Percentiles rank a stretch among this genome's conserved stretches.
Conservation (phyloP, 2,797 vertebrate species). For the Sibirionetta formosa region DNA sequence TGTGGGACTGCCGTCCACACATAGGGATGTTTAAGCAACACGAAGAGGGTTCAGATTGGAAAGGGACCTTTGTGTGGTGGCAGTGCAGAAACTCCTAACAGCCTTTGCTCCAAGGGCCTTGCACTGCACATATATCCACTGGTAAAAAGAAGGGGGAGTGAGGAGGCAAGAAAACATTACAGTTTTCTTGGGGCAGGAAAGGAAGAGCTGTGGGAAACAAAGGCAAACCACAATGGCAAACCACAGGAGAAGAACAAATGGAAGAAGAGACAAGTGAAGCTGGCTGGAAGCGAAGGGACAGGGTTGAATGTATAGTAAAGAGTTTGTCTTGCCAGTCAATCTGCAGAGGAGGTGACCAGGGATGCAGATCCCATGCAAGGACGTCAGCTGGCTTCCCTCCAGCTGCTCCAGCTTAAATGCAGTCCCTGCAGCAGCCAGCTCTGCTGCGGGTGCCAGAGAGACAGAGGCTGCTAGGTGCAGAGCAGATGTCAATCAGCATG, state of each 20-base stretch:
- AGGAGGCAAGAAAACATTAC: not conserved
- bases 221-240: not conserved
- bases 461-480: not conserved
- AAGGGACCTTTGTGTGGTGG: accelerated
- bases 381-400: not conserved
- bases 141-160: not conserved
- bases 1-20: accelerated
- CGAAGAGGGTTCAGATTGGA: not conserved
- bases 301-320: not conserved
- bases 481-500: not conserved
- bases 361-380: not conserved
- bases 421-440: not conserved
- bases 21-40: not conserved
- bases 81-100: not conserved
- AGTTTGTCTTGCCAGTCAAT: not conserved
- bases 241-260: not conserved
- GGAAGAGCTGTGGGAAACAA: not conserved
- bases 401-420: not conserved
- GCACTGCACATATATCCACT: not conserved
- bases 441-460: not conserved
- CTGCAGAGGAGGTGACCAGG: not conserved
- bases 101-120: not conserved
- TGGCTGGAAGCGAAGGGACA: not conserved
- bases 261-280: not conserved
- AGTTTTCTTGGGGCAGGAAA: not conserved